Evolutionary conservation across 2,113 vertebrate species (phyloP), one percentile per base, ranked within the genome.

Genomic region (Ardeotis arabs): DNA sequence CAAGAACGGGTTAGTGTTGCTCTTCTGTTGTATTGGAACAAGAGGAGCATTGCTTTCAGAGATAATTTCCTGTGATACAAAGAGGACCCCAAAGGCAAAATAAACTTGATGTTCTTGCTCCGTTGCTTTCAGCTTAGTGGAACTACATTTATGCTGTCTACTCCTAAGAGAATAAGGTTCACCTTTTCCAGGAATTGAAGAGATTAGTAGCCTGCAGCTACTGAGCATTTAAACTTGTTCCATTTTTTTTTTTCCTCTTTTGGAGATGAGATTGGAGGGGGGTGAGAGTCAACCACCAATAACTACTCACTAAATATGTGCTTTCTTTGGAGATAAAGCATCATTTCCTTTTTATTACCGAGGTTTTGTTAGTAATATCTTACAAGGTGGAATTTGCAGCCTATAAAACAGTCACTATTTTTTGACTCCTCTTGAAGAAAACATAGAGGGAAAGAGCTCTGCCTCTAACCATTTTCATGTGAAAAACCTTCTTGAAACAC

Each of bases 401-500:
- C 94, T 97, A 86, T 93, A 67, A 85, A 77, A 89, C 66, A 94
- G 95, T 88, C 87, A 87, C 96, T 96, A 95, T 25, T 96, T 91
- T 93, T 96, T 96, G 35, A 75, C 96, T 94, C 87, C 96, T 96
- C 60, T 63, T 90, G 76, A 66, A 97, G 96, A 95, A 95, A 87
- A 87, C 39, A 44, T 14, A 64, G 59, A 24, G 94, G 93, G 95
- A 95, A 73, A 92, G 82, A 93, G 87, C 68, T 97, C 91, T 85
- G 92, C 96, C 90, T 96, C 72, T 96, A 94, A 87, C 69, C 93
- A 64, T 97, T 98, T 95, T 93, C 94, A 87, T 82, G 76, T 94
- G 95, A 91, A 95, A 97, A 96, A 90, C 58, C 96, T 96, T 93
- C 93, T 78, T 89, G 96, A 97, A 97, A 85, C 94, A 93, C 91